Conservation (phyloP, 2,113 vertebrate species). For the Labrus mixtus region DNA sequence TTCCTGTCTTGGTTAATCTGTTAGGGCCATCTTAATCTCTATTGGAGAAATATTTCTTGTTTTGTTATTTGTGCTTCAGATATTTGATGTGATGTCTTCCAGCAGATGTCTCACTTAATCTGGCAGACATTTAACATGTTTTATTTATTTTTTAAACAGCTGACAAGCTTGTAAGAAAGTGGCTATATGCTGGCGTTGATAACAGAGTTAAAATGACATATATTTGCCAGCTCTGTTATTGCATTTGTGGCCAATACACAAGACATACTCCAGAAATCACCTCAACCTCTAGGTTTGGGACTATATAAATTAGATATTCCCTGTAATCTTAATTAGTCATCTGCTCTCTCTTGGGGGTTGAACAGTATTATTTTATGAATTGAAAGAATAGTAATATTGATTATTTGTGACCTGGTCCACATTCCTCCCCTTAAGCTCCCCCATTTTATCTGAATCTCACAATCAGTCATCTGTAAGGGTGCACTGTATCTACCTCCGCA, state of each 20-base stretch:
- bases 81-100: background rate
- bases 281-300: conserved; percentile 34
- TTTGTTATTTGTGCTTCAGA: background rate
- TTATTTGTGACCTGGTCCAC: background rate
- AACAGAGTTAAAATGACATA: conserved; percentile 30
- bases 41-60: background rate
- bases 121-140: background rate
- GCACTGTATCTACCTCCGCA: conserved; percentile 56
- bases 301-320: conserved; percentile 27
- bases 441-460: conserved; percentile 46
- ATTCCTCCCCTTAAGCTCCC: background rate
- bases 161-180: conserved; percentile 28
- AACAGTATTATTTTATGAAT: conserved; percentile 40
- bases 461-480: conserved; percentile 56
- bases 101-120: conserved; percentile 3
- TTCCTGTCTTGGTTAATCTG: conserved; percentile 1
- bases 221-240: conserved; percentile 18
- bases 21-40: background rate
- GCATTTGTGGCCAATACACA: conserved; percentile 17
- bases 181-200: conserved; percentile 11
- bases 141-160: background rate
- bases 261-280: conserved; percentile 54
- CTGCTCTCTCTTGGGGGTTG: conserved; percentile 23
- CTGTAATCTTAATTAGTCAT: conserved; percentile 35
- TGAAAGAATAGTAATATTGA: conserved; percentile 20